phyloP scores from a whole-genome alignment of 2,797 vertebrate genomes.

The Chromis chromis region DNA sequence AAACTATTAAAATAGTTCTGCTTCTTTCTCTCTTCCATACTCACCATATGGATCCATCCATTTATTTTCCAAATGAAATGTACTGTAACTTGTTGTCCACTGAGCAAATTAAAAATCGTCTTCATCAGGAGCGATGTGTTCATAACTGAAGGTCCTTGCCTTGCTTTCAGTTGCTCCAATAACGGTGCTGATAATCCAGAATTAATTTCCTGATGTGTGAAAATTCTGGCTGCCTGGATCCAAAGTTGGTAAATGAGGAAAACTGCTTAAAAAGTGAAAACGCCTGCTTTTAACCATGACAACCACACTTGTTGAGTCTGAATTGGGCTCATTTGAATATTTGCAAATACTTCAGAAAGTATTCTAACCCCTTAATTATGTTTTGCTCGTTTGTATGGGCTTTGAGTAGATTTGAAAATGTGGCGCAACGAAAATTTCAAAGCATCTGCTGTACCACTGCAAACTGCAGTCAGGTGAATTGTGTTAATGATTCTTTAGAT shows the following conservation, averaged over 20 bases:
- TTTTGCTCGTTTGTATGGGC: too few relatives aligned
- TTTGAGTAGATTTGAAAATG: too few relatives aligned
- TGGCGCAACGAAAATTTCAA: too few relatives aligned
- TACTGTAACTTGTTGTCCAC: not conserved
- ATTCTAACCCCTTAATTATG: not conserved
- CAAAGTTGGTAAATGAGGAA: slow-evolving; percentile 21
- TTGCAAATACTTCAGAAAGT: not conserved
- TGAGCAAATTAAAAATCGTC: slow-evolving; percentile 21
- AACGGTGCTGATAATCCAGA: slow-evolving; percentile 13
- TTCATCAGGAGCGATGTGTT: slow-evolving; percentile 33
- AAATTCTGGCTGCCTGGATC: slow-evolving; percentile 33
- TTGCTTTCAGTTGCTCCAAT: slow-evolving; percentile 35
- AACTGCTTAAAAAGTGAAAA: not conserved
- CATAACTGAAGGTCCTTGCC: not conserved
- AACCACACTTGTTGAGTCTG: not conserved
- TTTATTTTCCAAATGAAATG: not conserved
- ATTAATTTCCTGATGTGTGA: slow-evolving; percentile 17
- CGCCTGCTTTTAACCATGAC: not conserved
- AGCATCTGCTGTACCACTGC: too few relatives aligned
- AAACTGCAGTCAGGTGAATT: too few relatives aligned
- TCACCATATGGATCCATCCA: slow-evolving; percentile 52
- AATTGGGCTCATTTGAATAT: not conserved
- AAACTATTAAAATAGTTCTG: not conserved
- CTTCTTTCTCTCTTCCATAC: slow-evolving; percentile 50
- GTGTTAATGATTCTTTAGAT: too few relatives aligned